These are phyloP conservation scores for Xestia c-nigrum DNA, from an alignment of 2,888 invertebrate species.

Conservation along the genomic window DNA sequence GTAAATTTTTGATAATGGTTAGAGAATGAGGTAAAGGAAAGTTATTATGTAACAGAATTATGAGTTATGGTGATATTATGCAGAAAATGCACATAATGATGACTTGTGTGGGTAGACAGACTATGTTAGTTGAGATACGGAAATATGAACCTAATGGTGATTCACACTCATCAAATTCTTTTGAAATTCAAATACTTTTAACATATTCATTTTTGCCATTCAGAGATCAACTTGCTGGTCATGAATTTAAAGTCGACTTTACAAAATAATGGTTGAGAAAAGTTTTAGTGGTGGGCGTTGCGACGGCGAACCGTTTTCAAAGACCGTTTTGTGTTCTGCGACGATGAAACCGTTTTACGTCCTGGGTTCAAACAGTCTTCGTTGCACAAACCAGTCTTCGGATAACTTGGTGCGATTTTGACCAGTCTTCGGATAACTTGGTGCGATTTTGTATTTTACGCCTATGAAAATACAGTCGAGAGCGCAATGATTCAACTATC, in stretches of 20 bases:
- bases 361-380: too few relatives aligned
- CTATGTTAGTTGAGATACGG: neutral
- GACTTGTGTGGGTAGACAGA: neutral
- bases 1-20: conserved; percentile 9
- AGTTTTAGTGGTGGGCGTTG: too few relatives aligned
- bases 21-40: conserved; percentile 10
- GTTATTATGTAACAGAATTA: conserved; percentile 1
- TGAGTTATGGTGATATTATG: conserved; percentile 19
- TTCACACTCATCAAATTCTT: neutral
- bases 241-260: neutral
- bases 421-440: too few relatives aligned
- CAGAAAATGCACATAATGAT: conserved; percentile 13
- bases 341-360: too few relatives aligned
- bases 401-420: too few relatives aligned
- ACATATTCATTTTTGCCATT: neutral
- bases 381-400: too few relatives aligned
- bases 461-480: too few relatives aligned
- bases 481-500: too few relatives aligned
- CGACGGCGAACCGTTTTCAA: too few relatives aligned
- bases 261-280: neutral
- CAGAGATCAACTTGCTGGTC: neutral
- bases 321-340: too few relatives aligned
- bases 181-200: neutral
- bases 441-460: too few relatives aligned
- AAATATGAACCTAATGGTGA: neutral